A percentile compares a stretch with the other conserved stretches of the same genome.
phyloP scores from a whole-genome alignment of 2,797 vertebrate species.

The Limnodromus scolopaceus region DNA sequence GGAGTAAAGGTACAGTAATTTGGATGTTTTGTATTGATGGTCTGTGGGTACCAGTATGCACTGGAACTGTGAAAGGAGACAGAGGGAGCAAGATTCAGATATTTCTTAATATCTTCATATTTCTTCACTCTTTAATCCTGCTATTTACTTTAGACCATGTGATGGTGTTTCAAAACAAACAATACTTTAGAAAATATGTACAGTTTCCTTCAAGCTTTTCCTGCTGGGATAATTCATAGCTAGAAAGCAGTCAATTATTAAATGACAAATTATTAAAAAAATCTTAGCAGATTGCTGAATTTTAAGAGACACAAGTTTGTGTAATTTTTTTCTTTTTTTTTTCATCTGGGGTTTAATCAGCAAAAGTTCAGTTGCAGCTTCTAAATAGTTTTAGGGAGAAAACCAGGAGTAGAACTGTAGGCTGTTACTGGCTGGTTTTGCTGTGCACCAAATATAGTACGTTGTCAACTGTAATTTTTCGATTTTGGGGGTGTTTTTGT shows the following conservation, averaged over 20 bases:
- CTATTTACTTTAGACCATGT: neutral
- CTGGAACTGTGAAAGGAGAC: neutral
- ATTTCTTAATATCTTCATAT: neutral
- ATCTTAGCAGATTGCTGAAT: neutral
- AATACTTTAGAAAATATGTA: neutral
- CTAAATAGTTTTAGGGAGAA: neutral
- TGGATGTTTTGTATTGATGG: neutral
- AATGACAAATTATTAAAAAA: neutral
- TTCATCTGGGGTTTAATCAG: neutral
- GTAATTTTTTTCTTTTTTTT: neutral
- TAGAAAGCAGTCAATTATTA: neutral
- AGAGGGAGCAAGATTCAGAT: neutral
- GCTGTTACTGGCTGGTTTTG: neutral
- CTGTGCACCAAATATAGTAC: neutral
- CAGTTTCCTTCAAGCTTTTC: neutral
- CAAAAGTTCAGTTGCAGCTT: neutral
- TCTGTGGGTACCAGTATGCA: neutral
- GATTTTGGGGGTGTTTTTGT: neutral
- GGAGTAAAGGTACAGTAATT: neutral
- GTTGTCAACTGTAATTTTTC: neutral
- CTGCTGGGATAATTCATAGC: neutral
- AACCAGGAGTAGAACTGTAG: neutral
- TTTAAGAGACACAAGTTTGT: neutral
- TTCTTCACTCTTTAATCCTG: rapidly evolving
- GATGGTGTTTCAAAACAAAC: neutral